Percentiles rank a stretch among this genome's conserved stretches.
These are phyloP conservation scores for Ariolimax columbianus DNA, from an alignment of 2,888 invertebrate species.

Conservation along the genomic window DNA sequence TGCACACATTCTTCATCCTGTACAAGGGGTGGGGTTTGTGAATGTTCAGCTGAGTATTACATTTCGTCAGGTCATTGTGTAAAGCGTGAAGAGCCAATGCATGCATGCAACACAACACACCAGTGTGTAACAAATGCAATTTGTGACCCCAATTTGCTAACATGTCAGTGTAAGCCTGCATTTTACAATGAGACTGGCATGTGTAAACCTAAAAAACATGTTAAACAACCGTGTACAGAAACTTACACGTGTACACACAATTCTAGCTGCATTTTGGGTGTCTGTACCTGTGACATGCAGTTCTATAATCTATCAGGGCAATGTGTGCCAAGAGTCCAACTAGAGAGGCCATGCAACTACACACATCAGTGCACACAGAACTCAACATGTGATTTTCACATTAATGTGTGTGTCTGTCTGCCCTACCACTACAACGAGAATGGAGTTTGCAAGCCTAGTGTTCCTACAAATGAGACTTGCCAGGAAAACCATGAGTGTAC, in stretches of 20 bases:
- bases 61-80: conserved; percentile 7
- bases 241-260: conserved; percentile 50
- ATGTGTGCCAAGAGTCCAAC: conserved; percentile 27
- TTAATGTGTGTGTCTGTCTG: conserved; percentile 35
- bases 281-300: conserved; percentile 26
- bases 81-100: conserved; percentile 21
- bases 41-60: conserved; percentile 14
- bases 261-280: conserved; percentile 28
- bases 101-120: conserved; percentile 25
- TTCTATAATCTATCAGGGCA: conserved; percentile 24
- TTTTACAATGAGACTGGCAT: conserved; percentile 42
- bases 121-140: conserved; percentile 40
- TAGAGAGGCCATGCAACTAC: conserved; percentile 36
- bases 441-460: conserved; percentile 21
- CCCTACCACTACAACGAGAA: conserved; percentile 44
- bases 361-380: conserved; percentile 52
- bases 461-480: conserved; percentile 9
- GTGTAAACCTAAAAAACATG: conserved; percentile 35
- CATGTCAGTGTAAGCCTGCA: conserved; percentile 30
- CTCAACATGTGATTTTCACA: conserved; percentile 16
- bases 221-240: conserved; percentile 31
- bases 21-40: not conserved
- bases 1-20: conserved; percentile 47
- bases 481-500: conserved; percentile 42
- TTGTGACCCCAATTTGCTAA: conserved; percentile 6